phyloP scores from a whole-genome alignment of 1,140 invertebrate genomes.

The Aphelenchoides fujianensis region DNA sequence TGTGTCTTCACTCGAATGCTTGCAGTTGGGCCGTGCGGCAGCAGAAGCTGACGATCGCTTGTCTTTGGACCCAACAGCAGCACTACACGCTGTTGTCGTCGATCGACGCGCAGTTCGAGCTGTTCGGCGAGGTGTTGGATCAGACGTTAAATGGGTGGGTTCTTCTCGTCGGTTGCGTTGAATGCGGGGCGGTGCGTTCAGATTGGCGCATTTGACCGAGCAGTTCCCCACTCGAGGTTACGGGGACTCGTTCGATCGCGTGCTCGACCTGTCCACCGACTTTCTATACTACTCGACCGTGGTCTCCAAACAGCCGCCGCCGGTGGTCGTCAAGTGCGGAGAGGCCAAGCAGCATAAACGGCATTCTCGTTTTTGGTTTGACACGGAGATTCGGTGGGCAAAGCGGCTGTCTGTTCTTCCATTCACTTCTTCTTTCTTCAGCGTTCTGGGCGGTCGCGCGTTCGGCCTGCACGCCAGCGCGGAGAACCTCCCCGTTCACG shows the following conservation, averaged over 20 bases:
- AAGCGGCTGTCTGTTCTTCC: constrained; percentile 23
- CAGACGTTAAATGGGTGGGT: constrained; percentile 58
- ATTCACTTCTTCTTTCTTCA: constrained; percentile 37
- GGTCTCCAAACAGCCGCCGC: constrained; percentile 55
- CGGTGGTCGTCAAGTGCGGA: constrained; percentile 61
- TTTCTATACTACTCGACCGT: constrained; percentile 62
- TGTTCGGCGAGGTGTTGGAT: constrained; percentile 60
- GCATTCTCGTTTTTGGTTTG: constrained; percentile 60
- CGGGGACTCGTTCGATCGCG: constrained; percentile 45
- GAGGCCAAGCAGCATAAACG: constrained; percentile 62
- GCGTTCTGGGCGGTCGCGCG: constrained; percentile 55
- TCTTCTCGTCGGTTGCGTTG: no score
- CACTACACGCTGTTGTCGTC: constrained; percentile 51
- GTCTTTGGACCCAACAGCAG: constrained; percentile 56
- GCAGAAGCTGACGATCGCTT: constrained; percentile 60
- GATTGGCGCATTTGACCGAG: constrained; percentile 8
- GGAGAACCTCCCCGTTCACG: constrained; percentile 53
- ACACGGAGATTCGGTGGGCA: constrained; percentile 61
- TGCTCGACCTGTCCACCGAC: constrained; percentile 57
- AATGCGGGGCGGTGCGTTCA: no score
- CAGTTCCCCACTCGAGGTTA: constrained; percentile 55
- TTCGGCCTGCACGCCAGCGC: constrained; percentile 51
- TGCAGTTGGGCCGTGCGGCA: constrained; percentile 59
- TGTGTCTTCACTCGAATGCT: constrained; percentile 43
- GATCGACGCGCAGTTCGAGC: constrained; percentile 61